phyloP scores from a whole-genome alignment of 2,113 vertebrate genomes.

The Solea senegalensis region DNA sequence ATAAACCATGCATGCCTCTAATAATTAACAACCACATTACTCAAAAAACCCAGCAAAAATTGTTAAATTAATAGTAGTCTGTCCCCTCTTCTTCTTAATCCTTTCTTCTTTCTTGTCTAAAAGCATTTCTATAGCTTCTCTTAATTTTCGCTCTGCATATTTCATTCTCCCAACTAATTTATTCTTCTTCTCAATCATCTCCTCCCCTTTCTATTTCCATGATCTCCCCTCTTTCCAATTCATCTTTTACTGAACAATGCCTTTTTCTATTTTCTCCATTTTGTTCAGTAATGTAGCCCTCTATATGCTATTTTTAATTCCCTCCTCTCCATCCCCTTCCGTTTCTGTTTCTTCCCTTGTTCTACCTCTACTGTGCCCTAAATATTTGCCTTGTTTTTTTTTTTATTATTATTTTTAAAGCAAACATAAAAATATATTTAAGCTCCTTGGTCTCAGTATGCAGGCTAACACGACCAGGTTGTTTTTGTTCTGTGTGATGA shows the following conservation, averaged over 20 bases:
- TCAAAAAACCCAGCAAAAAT: constrained; percentile 64
- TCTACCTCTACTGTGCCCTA: background rate
- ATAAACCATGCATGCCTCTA: constrained; percentile 77
- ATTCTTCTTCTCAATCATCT: constrained; percentile 20
- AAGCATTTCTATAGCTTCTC: constrained; percentile 30
- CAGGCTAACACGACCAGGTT: constrained; percentile 4
- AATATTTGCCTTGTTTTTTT: constrained; percentile 6
- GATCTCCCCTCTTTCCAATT: constrained; percentile 14
- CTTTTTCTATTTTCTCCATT: background rate
- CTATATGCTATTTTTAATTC: too few species aligned
- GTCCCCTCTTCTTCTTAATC: constrained; percentile 45
- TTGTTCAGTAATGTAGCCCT: background rate
- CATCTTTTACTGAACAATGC: constrained; percentile 8
- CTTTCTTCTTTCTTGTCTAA: constrained; percentile 16
- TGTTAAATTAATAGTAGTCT: constrained; percentile 1
- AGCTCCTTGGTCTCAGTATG: background rate
- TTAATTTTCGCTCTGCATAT: constrained; percentile 12
- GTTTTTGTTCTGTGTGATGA: background rate
- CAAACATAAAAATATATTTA: constrained; percentile 9
- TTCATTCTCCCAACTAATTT: constrained; percentile 22
- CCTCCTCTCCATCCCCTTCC: background rate
- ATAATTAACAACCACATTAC: constrained; percentile 80
- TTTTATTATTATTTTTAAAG: constrained; percentile 10
- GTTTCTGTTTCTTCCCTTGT: constrained; percentile 5
- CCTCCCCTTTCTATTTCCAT: constrained; percentile 4